Conservation (phyloP, 2,888 invertebrate species). For the Lasioglossum marginatum region DNA sequence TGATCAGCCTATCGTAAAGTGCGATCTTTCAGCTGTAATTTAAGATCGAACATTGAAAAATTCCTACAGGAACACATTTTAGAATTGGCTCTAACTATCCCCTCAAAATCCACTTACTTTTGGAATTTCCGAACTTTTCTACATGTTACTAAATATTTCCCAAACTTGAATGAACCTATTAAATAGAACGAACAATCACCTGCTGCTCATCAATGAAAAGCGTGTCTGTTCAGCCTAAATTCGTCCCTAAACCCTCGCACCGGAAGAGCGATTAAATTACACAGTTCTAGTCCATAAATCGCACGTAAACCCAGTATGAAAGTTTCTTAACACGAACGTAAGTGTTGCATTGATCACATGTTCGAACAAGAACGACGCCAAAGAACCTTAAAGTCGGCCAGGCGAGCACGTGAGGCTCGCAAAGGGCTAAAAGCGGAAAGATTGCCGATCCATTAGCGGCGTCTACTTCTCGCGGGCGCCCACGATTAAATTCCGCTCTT, state of each 20-base stretch:
- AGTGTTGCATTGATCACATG: background rate
- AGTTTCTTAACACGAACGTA: background rate
- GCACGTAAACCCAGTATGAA: background rate
- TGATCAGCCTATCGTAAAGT: background rate
- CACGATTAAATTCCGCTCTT: background rate
- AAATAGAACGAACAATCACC: background rate
- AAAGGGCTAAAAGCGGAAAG: constrained; percentile 2
- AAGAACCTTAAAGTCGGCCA: background rate
- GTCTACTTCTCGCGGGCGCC: background rate
- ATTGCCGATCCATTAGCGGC: constrained; percentile 1
- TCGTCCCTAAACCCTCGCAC: background rate
- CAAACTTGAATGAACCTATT: background rate
- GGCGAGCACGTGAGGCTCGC: background rate
- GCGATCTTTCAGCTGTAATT: background rate
- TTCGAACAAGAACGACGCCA: background rate
- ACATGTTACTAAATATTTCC: background rate
- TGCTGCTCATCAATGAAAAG: background rate
- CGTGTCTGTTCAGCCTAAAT: background rate
- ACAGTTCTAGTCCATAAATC: background rate
- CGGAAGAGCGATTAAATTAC: background rate
- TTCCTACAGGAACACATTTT: background rate
- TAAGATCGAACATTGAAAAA: background rate
- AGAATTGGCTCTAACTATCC: background rate
- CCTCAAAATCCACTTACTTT: background rate
- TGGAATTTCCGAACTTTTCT: too few species aligned